phyloP scores from a whole-genome alignment of 1,140 invertebrate genomes.

The Formica selysi region DNA sequence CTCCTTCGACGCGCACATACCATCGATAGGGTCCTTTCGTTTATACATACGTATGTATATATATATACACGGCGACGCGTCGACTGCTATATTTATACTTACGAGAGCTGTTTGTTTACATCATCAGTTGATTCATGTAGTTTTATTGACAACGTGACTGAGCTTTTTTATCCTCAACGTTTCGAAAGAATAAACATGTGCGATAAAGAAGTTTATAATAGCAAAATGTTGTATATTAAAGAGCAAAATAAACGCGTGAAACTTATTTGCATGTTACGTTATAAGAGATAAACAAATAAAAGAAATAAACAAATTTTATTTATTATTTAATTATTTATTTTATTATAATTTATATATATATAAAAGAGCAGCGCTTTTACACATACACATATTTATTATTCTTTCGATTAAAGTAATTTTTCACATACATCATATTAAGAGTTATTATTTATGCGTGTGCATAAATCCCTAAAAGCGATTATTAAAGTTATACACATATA shows the following conservation, averaged over 20 bases:
- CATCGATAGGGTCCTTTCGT: no score
- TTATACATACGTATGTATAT: constrained; percentile 25
- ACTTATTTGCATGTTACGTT: no score
- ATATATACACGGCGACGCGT: neutral
- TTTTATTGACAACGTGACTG: neutral
- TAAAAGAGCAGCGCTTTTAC: no score
- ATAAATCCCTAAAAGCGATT: constrained; percentile 24
- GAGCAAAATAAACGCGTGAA: no score
- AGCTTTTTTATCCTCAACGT: no score
- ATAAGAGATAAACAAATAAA: neutral
- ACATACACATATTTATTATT: neutral
- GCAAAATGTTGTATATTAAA: no score
- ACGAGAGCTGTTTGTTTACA: constrained; percentile 18
- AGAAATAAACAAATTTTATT: no score
- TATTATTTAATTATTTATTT: constrained; percentile 2
- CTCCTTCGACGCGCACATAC: no score
- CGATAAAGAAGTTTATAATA: no score
- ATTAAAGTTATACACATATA: neutral
- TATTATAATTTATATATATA: no score
- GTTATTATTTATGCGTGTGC: neutral
- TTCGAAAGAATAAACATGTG: no score
- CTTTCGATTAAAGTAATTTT: neutral
- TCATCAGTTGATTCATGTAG: neutral
- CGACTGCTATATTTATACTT: neutral
- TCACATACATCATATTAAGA: neutral